Base-by-base conservation (phyloP, 2,888 invertebrate genomes). In the Leptinotarsa juncta region DNA sequence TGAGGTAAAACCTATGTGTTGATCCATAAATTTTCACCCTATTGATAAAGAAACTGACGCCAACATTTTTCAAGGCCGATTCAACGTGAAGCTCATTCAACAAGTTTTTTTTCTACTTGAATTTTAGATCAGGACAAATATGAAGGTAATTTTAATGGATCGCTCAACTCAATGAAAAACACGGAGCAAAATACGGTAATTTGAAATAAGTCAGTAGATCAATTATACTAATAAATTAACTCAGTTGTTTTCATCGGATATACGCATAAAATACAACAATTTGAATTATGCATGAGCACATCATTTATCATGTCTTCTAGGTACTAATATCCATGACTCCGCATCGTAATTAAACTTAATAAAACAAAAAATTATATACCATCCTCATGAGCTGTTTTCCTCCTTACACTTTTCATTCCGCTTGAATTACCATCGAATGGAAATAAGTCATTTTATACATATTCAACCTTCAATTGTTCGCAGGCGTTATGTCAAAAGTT, bases 331-430 rank as follows among this genome's bases (percentile, higher is more conserved):
- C 42, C 51, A 51, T 65, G 53, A 71, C 67, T 65, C 23, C 60
- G 55, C 51, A 68, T 23, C 14, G 53, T 73, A 73, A 73, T 74
- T 62, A 66, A 67, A 71, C 67, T 49, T 71, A 71, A 75, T 65
- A 66, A 60, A 57, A 53, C 18, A 53, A 65, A 72, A 72, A 75
- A 65, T 66, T 60, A 65, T 67, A 70, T 73, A 20, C 67, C 73
- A 73, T 74, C 66, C 57, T 81, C 77, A 78, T 81, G 77, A 81
- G 80, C 72, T 80, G 77, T 83, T 83, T 84, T 83, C 80, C 80
- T 85, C 82, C 85, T 85, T 85, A 78, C 85, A 85, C 85, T 84
- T 84, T 83, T 83, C 80, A 85, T 84, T 81, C 81, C 84, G 81
- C 82, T 83, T 82, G 84, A 84, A 81, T 82, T 84, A 81, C 80